Base-by-base conservation (phyloP, 2,113 vertebrate genomes). In the Engystomops pustulosus region DNA sequence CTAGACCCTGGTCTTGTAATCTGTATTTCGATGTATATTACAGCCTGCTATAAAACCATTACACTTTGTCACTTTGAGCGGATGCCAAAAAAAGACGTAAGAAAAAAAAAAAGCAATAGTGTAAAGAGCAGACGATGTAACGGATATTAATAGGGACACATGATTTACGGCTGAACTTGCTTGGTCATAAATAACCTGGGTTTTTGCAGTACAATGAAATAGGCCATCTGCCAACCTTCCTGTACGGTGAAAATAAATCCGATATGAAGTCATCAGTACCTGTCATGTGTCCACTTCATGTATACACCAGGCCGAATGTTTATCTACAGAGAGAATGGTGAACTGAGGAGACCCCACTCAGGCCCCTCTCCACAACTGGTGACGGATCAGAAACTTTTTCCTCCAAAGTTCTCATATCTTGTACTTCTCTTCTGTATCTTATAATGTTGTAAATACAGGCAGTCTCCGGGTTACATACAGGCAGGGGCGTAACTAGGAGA, bases 111-210 rank as follows among this genome's bases (percentile, higher is more conserved):
- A 7, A 45, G 36, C 5, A 47, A 72, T 23, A 41, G 36, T 41
- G 69, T 45, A 45, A 44, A 71, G 5, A 20, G 2, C 14, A 49
- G 70, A 74, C 32, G 70, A 74, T 74, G 70, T 47, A 45, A 74
- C 15, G 18, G 44, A 74, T 47, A 74, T 27, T 47, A 74, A 45
- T 49, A 74, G 70, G 18, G 38, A 30, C 44, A 10, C 41, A 74
- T 74, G 70, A 74, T 74, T 74, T 74, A 74, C 70, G 25, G 45
- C 41, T 47, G 23, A 47, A 30, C 70, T 27, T 74, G 70, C 32
- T 49, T 30, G 70, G 70, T 74, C 70, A 49, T 74, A 74, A 74
- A 74, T 74, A 74, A 74, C 70, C 41, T 74, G 1, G 45, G 23
- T 45, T 23, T 71, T 30, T n/a, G 23, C 69, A 44, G n/a, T 71